Evolutionary conservation across 2,888 invertebrate genomes (phyloP), one percentile per base, ranked within the genome.

Genomic region (Omphaloscelis lunosa): DNA sequence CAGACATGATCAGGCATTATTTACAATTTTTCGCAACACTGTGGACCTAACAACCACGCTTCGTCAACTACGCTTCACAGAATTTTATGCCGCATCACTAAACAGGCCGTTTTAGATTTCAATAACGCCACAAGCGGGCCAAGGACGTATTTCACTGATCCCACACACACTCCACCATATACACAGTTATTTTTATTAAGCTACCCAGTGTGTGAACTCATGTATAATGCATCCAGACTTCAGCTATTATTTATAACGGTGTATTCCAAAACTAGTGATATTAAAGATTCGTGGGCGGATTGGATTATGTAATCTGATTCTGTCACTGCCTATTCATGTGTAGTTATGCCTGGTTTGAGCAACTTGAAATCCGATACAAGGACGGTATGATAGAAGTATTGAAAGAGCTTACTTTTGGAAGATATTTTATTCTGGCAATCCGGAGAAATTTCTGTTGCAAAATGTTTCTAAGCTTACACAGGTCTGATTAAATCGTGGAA

Each of bases 161-260:
- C 63, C 72, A 69, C 77, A 77, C 72, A 80, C 63, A 82, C 73
- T 72, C 34, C 39, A 59, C 63, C 45, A 61, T 72, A 72, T 39
- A 56, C 39, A 34, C 61, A 59, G 53, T 62, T 82, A 78, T 82
- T 87, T 84, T 87, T 87, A 86, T 85, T 87, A 80, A 88, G 83
- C 82, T 80, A 62, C 58, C 75, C 79, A 56, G 23, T 78, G 71
- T 76, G 75, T 77, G 72, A 67, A 72, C 77, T 87, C 87, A 91
- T 89, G 86, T 88, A 86, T 89, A 89, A 90, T 88, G 86, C 89
- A 90, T 83, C 77, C 72, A 85, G 70, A 88, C 80, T 87, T 85
- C 82, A 66, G 79, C 82, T 87, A 85, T 89, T 84, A 89, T 83
- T 90, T 83, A 88, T 85, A 68, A 34, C 61, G 73, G 48, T 79